Base-by-base conservation (phyloP, 1,140 invertebrate genomes). In the Drosophila pallidifrons region DNA sequence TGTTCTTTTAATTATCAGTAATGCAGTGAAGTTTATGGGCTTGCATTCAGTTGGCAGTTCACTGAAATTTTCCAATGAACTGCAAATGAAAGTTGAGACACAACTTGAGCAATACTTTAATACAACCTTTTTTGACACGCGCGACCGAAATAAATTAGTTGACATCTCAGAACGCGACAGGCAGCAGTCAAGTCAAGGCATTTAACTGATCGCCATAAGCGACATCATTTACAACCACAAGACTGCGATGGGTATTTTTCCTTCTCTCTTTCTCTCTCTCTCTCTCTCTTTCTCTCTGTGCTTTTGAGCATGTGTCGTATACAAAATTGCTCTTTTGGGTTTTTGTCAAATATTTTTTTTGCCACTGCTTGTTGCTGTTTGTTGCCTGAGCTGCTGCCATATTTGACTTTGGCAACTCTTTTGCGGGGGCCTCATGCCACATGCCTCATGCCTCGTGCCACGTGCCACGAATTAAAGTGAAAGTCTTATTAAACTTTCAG, bases 101-200 rank as follows among this genome's bases (percentile, higher is more conserved):
- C 55, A 43, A 30, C 35, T 20, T 8, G 20, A 28, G 6, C 7
- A 32, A 41, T 43, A 68, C 43, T 28, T 52, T 8, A 55, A 61
- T 28, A 20, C 7, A 6, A 13, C 13, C 38, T 25, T 55, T 38
- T 61, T 78, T 64, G 13, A 54, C 32, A 85, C 59, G 81, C 73
- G 81, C 77, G 68, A 74, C 60, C 59, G 58, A 83, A 66, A 83
- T 81, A 77, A 77, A 77, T 83, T 79, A 81, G 60, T 57, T 63
- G 52, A 41, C 54, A 55, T 46, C 3, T 0, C 71, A 28, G 5
- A 67, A 28, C 57, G 25, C 64, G 61, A 35, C 65, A 58, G 68
- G 38, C 61, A 55, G 20, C 46, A 60, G 58, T 46, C 59, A 70
- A 77, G 51, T 35, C 59, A 67, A 73, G 67, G 49, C 41, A 82